These are phyloP conservation scores for Achroia grisella DNA, from an alignment of 1,140 invertebrate species.

Conservation along the genomic window DNA sequence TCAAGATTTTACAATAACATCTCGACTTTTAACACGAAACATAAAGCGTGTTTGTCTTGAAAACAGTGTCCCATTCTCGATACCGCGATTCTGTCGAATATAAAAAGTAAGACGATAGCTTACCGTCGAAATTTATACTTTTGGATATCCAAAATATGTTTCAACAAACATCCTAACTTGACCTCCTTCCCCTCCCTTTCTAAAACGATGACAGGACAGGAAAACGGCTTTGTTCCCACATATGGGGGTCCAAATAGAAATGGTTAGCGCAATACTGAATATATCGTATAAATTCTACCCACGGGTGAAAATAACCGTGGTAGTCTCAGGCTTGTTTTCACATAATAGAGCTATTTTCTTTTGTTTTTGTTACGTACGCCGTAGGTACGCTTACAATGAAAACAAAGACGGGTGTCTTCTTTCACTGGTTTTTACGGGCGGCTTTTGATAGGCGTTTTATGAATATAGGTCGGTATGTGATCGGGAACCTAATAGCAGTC, in stretches of 20 bases:
- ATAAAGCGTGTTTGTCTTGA: slow-evolving; percentile 59
- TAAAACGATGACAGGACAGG: not conserved
- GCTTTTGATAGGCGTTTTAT: slow-evolving; percentile 20
- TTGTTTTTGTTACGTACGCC: slow-evolving; percentile 65
- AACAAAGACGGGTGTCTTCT: slow-evolving; percentile 65
- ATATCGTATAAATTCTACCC: slow-evolving; percentile 69
- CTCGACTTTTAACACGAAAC: slow-evolving; percentile 17
- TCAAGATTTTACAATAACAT: slow-evolving; percentile 7
- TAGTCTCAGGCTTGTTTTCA: slow-evolving; percentile 68
- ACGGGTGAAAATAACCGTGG: slow-evolving; percentile 66
- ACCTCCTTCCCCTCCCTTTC: slow-evolving; percentile 10
- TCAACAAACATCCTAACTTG: slow-evolving; percentile 20
- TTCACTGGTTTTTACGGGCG: slow-evolving; percentile 37
- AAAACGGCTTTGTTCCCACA: slow-evolving; percentile 7
- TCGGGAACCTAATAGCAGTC: too few relatives aligned
- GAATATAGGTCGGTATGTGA: not conserved
- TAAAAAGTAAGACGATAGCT: slow-evolving; percentile 73
- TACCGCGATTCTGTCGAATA: slow-evolving; percentile 60
- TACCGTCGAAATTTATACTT: slow-evolving; percentile 69
- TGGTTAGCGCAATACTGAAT: slow-evolving; percentile 45
- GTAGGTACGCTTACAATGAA: slow-evolving; percentile 62
- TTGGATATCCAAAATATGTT: slow-evolving; percentile 70
- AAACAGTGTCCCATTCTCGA: slow-evolving; percentile 60
- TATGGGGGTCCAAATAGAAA: slow-evolving; percentile 23
- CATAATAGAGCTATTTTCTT: slow-evolving; percentile 72